Conservation (phyloP, 2,888 invertebrate species). For the Agrochola macilenta region DNA sequence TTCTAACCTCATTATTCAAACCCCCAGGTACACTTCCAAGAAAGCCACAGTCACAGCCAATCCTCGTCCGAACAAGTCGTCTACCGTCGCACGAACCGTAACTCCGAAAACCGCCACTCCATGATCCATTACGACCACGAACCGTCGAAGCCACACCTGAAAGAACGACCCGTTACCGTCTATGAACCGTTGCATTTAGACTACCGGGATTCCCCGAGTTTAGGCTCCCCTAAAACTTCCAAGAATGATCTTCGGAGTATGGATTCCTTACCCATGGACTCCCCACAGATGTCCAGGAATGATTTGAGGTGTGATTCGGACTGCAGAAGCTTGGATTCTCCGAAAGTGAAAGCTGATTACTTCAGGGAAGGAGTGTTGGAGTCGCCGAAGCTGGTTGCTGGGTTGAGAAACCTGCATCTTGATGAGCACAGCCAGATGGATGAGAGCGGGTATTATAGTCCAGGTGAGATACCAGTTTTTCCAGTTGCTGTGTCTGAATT, state of each 20-base stretch:
- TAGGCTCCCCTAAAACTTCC: conserved; percentile 86
- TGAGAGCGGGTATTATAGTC: conserved; percentile 88
- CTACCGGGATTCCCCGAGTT: conserved; percentile 84
- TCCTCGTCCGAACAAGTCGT: conserved; percentile 75
- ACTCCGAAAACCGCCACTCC: conserved; percentile 87
- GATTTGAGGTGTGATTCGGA: conserved; percentile 86
- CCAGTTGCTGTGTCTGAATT: no score
- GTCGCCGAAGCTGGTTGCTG: conserved; percentile 85
- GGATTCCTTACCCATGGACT: conserved; percentile 87
- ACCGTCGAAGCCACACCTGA: conserved; percentile 82
- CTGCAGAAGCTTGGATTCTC: conserved; percentile 85
- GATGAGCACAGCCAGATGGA: conserved; percentile 89
- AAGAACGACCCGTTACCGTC: conserved; percentile 86
- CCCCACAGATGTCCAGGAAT: conserved; percentile 84
- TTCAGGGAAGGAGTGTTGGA: conserved; percentile 84
- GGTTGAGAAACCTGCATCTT: conserved; percentile 84
- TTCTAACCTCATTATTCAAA: neutral
- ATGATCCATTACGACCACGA: conserved; percentile 89
- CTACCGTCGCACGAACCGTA: conserved; percentile 84
- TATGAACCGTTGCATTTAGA: conserved; percentile 87
- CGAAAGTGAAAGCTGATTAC: conserved; percentile 85
- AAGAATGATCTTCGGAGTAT: conserved; percentile 84
- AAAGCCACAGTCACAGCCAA: conserved; percentile 77
- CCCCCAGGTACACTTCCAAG: conserved; percentile 86
- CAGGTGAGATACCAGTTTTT: conserved; percentile 73